Conservation (phyloP, 1,140 invertebrate genomes). For the Drosophila ironensis region DNA sequence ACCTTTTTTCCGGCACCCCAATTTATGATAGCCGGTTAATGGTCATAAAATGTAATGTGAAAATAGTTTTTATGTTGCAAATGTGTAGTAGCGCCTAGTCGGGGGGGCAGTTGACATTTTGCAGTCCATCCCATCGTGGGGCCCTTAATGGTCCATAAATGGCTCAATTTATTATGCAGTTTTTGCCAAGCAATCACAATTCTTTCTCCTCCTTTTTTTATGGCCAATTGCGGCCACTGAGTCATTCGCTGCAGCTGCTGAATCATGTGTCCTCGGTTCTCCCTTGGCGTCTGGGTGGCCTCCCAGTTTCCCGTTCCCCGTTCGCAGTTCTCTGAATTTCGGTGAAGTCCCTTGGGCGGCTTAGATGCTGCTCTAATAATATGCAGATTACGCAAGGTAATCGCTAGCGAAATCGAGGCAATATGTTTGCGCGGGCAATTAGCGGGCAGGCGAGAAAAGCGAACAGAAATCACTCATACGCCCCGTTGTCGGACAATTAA, state of each 20-base stretch:
- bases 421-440: constrained; percentile 57
- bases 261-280: constrained; percentile 54
- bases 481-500: constrained; percentile 61
- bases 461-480: constrained; percentile 76
- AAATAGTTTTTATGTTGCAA: constrained; percentile 9
- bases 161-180: constrained; percentile 57
- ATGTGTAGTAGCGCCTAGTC: neutral
- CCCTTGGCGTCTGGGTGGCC: too few species aligned
- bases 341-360: constrained; percentile 47
- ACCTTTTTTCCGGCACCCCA: constrained; percentile 2
- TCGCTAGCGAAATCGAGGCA: constrained; percentile 35
- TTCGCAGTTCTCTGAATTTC: neutral
- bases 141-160: constrained; percentile 60
- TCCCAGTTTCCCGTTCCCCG: too few species aligned
- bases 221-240: constrained; percentile 54
- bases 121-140: constrained; percentile 4
- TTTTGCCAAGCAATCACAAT: constrained; percentile 43
- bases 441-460: constrained; percentile 67
- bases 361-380: constrained; percentile 48
- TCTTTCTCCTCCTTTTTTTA: constrained; percentile 42
- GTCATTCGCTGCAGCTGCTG: constrained; percentile 60
- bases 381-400: constrained; percentile 49
- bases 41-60: constrained; percentile 17
- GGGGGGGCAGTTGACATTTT: constrained; percentile 14
- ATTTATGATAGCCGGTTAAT: constrained; percentile 20